These are phyloP conservation scores for Diaprepes abbreviatus DNA, from an alignment of 2,888 invertebrate species.

Conservation along the genomic window DNA sequence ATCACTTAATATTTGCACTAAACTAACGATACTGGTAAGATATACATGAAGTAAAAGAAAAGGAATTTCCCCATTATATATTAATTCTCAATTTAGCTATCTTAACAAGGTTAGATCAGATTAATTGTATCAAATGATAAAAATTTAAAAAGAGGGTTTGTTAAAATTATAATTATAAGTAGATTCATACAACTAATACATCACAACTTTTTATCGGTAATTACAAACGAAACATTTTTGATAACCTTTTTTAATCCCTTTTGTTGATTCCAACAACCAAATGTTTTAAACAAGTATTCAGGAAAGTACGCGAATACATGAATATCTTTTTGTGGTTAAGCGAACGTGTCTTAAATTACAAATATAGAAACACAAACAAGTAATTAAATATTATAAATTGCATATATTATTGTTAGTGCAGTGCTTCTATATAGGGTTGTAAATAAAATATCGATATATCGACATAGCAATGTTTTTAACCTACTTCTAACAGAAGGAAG, in stretches of 20 bases:
- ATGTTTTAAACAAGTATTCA: no score
- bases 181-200: background rate
- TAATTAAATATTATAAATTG: no score
- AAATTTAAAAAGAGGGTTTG: background rate
- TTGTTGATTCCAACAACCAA: background rate
- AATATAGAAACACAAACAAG: no score
- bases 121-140: background rate
- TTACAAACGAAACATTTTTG: background rate
- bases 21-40: constrained; percentile 1
- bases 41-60: constrained; percentile 5
- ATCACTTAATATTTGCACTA: background rate
- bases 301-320: background rate
- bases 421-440: no score
- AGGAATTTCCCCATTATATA: constrained; percentile 30
- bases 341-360: no score
- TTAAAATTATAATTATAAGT: background rate
- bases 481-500: no score
- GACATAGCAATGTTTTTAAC: no score
- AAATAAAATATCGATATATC: no score
- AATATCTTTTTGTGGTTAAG: background rate
- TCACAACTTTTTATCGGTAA: background rate
- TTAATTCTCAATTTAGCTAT: constrained; percentile 21
- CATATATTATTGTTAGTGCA: no score
- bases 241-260: background rate
- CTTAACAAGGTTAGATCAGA: constrained; percentile 13